A percentile compares a stretch with the other conserved stretches of the same genome.
phyloP scores from a whole-genome alignment of 2,888 invertebrate species.

The Leucoptera coffeella region DNA sequence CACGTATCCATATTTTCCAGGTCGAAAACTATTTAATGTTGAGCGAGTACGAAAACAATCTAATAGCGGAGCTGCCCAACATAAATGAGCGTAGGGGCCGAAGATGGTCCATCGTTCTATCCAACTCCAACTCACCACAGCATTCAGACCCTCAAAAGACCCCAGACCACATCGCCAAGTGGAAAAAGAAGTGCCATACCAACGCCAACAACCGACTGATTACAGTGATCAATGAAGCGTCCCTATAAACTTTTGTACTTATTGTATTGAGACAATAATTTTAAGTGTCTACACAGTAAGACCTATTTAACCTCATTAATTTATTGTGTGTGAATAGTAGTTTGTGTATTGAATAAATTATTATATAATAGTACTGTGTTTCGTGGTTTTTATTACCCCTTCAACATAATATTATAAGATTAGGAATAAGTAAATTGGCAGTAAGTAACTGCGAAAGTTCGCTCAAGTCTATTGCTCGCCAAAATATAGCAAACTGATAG shows the following conservation, averaged over 20 bases:
- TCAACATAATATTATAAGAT: no score
- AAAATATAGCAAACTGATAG: no score
- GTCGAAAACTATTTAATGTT: constrained; percentile 82
- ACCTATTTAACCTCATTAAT: constrained; percentile 51
- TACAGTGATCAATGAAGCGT: constrained; percentile 73
- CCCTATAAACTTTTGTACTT: constrained; percentile 27
- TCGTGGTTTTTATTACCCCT: no score
- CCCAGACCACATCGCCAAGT: constrained; percentile 29
- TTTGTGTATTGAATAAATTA: constrained; percentile 39
- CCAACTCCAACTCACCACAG: constrained; percentile 21
- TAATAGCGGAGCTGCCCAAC: constrained; percentile 72
- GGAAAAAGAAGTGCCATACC: constrained; percentile 49
- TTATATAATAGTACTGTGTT: constrained; percentile 52
- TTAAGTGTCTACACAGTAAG: constrained; percentile 30
- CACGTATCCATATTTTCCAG: no score
- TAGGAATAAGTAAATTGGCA: no score
- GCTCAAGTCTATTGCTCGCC: no score
- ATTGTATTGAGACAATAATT: constrained; percentile 3
- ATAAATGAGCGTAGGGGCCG: constrained; percentile 65
- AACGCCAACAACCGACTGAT: constrained; percentile 61
- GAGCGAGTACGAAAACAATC: constrained; percentile 79
- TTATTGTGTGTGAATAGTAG: constrained; percentile 48
- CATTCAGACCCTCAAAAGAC: constrained; percentile 22
- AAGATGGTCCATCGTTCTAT: constrained; percentile 64
- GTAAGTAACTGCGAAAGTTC: no score